Evolutionary conservation across 2,113 vertebrate species (phyloP), one percentile per base, ranked within the genome.

Genomic region (Dunckerocampus dactyliophorus): DNA sequence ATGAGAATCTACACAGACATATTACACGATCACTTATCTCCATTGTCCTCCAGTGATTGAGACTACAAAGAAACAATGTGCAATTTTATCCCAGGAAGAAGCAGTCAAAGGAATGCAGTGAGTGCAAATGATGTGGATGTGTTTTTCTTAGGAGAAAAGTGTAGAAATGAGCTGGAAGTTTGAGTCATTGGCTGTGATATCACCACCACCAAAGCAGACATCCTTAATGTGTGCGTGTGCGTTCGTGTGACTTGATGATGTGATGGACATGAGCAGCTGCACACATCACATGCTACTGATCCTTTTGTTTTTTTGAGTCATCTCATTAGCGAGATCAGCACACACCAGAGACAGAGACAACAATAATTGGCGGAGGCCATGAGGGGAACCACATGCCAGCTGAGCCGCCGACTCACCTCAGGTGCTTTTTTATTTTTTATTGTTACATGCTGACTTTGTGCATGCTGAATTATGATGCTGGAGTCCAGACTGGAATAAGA

Each of bases 121-220:
- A 22, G 34, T 48, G 24, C 24, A 31, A 31, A 8, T 34, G 24
- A 31, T 53, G 51, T 31, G 24, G 4, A 53, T 49, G 47, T 21
- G n/a, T 19, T 19, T 48, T 39, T 39, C 10, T 39, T 12, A 39
- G 37, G 37, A 39, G 10, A 39, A 12, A 39, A 39, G 37, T 39
- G 39, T 43, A 43, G 9, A 7, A 49, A 9, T 20, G 4, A 50
- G 22, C 45, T 71, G 78, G 76, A 83, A 61, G 80, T 82, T 59
- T 82, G 64, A 63, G 45, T 76, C 71, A 75, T 2, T 83, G 75
- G 42, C 46, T 60, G 49, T 50, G 54, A 71, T 54, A 67, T 69
- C 67, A 67, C 21, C 65, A 69, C 66, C 67, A 67, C 19, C 65
- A 71, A 57, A 65, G 80, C 63, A 80, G 53, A 74, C 61, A 68